Evolutionary conservation across 1,140 invertebrate genomes (phyloP).

Genomic region (Tribolium madens): DNA sequence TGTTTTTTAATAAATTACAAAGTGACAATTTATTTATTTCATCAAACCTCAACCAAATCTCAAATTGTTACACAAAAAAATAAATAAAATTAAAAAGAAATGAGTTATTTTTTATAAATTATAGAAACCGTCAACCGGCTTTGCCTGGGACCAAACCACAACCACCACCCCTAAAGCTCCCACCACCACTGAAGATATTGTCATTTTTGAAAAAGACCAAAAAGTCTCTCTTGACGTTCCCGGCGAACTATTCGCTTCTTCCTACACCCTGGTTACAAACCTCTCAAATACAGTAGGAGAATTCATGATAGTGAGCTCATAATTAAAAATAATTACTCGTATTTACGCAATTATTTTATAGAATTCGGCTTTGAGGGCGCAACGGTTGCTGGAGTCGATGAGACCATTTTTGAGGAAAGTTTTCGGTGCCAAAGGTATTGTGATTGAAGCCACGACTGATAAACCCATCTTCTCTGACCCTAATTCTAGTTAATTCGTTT

Average conservation of each 20-base stretch:
- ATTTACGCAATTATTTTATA: constrained; percentile 60
- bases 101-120: constrained; percentile 23
- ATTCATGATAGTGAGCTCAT: constrained; percentile 74
- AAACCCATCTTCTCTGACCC: constrained; percentile 64
- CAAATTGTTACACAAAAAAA: constrained; percentile 42
- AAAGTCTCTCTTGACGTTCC: constrained; percentile 74
- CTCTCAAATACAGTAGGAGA: constrained; percentile 76
- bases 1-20: constrained; percentile 40
- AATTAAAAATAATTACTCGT: constrained; percentile 6
- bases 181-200: constrained; percentile 74
- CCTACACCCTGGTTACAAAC: constrained; percentile 78
- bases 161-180: constrained; percentile 57
- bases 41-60: constrained; percentile 17
- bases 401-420: constrained; percentile 68
- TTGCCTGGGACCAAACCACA: constrained; percentile 54
- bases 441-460: constrained; percentile 63
- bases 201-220: constrained; percentile 76
- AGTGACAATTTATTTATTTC: neutral
- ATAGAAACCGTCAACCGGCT: constrained; percentile 46
- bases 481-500: constrained; percentile 25
- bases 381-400: constrained; percentile 69
- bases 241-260: constrained; percentile 74
- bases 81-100: constrained; percentile 30
- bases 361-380: constrained; percentile 69
- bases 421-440: constrained; percentile 68